Base-by-base conservation (phyloP, 2,113 vertebrate genomes). In the Atlantisia rogersi region DNA sequence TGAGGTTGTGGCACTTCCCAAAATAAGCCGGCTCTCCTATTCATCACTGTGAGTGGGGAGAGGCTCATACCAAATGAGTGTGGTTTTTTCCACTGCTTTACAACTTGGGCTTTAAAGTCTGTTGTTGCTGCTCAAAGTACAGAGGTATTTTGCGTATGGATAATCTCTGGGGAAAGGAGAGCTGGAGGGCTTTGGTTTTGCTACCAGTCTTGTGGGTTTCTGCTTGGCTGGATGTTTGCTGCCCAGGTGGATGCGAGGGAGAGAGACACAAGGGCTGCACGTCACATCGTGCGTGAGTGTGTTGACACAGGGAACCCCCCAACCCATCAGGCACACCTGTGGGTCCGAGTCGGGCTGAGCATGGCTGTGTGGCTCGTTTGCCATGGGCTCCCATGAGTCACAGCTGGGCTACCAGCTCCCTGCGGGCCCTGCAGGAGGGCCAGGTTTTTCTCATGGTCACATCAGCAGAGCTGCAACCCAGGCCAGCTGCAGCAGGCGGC, bases 301-400 rank as follows among this genome's bases (percentile, higher is more conserved):
- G 50, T 3, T 3, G 6, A 5, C 9, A 1, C 0, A 21, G 28
- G 21, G 4, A 58, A 21, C 15, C 15, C 50, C 2, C 25, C 9
- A 9, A 5, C 6, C 8, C 56, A 6, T 21, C 26, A 26, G 29
- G 16, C 1, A 22, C 48, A 48, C 48, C 12, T 11, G 28, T 6
- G 15, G 6, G 31, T 24, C 2, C 1, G n/a, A 3, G 42, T 3
- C 13, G 4, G 11, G 32, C 60, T 10, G n/a, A 5, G 37, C 0
- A 1, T 2, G 28, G 1, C 21, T 3, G 22, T 17, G 0, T 0
- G 17, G 69, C 53, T 31, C 0, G 2, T 15, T 9, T 9, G 68
- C 53, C 73, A 0, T 4, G 58, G 28, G 39, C 81, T 40, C 3
- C 32, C 22, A 0, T 1, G 32, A 40, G 21, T 1, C 81, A 5